These are phyloP conservation scores for Drosophila anomalipes DNA, from an alignment of 2,888 invertebrate genomes.

Conservation along the genomic window DNA sequence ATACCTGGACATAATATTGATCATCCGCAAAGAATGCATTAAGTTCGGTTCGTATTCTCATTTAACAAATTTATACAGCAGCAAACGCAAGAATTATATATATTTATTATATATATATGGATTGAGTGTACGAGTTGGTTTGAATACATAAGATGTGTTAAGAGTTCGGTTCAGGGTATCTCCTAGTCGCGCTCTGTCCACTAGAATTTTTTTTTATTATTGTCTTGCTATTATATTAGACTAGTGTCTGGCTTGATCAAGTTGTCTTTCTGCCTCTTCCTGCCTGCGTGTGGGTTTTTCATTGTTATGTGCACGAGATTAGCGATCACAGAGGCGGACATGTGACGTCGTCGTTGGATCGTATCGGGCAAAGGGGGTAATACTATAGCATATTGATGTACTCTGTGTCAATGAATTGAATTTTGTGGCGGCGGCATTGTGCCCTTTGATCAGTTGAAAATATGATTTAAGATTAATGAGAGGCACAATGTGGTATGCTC, in stretches of 20 bases:
- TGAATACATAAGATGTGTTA: neutral
- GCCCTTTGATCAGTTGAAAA: conserved; percentile 57
- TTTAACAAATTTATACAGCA: neutral
- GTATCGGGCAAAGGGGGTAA: conserved; percentile 4
- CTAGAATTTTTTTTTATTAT: neutral
- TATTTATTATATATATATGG: neutral
- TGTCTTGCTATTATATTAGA: conserved; percentile 16
- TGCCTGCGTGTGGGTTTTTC: conserved; percentile 23
- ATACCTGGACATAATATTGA: too few species aligned
- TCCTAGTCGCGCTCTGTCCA: neutral
- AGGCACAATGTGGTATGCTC: conserved; percentile 15
- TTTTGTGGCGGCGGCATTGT: neutral
- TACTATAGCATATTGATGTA: conserved; percentile 10
- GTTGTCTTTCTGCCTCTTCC: conserved; percentile 40
- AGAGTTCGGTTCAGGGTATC: neutral
- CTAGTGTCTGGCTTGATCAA: conserved; percentile 51
- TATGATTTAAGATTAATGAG: conserved; percentile 50
- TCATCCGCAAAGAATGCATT: neutral
- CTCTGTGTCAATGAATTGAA: conserved; percentile 13
- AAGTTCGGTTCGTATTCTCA: neutral
- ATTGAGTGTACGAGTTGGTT: neutral
- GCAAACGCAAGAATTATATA: neutral
- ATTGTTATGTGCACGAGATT: conserved; percentile 55
- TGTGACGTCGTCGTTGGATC: conserved; percentile 45
- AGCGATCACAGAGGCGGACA: conserved; percentile 45